These are phyloP conservation scores for Eustalomyia histrio DNA, from an alignment of 2,888 invertebrate genomes.

Conservation along the genomic window DNA sequence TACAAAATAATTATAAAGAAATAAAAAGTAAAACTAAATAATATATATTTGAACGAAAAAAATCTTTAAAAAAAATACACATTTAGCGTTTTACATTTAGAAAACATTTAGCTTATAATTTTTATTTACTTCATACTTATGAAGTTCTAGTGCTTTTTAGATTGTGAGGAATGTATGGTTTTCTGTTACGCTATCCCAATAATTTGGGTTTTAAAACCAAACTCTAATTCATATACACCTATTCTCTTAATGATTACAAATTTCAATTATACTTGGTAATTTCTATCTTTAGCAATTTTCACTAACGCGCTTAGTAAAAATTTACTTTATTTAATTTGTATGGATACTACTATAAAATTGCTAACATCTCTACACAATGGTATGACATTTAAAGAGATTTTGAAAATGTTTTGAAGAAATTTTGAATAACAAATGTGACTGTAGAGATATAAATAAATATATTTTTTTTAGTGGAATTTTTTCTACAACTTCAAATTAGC, in stretches of 20 bases:
- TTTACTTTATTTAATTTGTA: constrained; percentile 32
- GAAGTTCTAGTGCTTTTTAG: constrained; percentile 78
- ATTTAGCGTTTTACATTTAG: constrained; percentile 39
- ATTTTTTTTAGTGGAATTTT: constrained; percentile 32
- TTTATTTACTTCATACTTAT: constrained; percentile 52
- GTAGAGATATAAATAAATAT: constrained; percentile 28
- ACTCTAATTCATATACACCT: constrained; percentile 25
- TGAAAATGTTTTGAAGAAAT: constrained; percentile 24
- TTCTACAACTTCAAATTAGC: constrained; percentile 20
- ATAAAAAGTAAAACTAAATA: constrained; percentile 18
- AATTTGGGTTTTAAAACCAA: constrained; percentile 4
- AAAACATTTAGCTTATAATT: constrained; percentile 61
- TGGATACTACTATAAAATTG: constrained; percentile 17
- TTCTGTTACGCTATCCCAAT: constrained; percentile 58
- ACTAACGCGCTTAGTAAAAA: constrained; percentile 60
- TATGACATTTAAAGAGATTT: constrained; percentile 14
- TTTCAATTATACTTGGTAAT: neutral
- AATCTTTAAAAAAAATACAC: constrained; percentile 46
- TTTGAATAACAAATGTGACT: constrained; percentile 53
- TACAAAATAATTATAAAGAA: constrained; percentile 10
- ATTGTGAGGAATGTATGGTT: constrained; percentile 80
- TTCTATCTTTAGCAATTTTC: constrained; percentile 18
- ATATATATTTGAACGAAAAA: constrained; percentile 54
- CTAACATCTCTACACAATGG: constrained; percentile 15
- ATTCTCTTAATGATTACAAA: neutral